Evolutionary conservation across 2,797 vertebrate genomes (phyloP).

Genomic region (Chloroceryle inda): DNA sequence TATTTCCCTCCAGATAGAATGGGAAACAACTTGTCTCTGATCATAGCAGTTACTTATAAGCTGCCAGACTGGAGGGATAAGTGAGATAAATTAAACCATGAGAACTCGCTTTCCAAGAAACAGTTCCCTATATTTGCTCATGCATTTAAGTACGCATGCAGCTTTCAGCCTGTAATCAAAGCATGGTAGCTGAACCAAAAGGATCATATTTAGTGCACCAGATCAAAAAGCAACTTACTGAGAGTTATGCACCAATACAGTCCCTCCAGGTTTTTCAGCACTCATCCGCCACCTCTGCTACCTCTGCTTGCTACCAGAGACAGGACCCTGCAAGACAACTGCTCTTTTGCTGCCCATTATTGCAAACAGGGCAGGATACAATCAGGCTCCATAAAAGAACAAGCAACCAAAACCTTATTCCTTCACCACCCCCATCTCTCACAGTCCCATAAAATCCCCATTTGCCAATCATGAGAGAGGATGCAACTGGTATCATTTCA

Average conservation of each 20-base stretch:
- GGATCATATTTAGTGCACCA: constrained; percentile 30
- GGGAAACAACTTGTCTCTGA: constrained; percentile 74
- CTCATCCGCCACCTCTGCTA: not conserved
- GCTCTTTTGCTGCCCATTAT: not conserved
- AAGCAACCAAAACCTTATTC: not conserved
- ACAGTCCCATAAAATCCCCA: not conserved
- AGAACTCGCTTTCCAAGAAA: constrained; percentile 65
- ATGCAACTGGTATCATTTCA: not conserved
- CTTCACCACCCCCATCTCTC: not conserved
- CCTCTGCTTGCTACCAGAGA: not conserved
- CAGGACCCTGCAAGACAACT: not conserved
- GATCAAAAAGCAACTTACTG: constrained; percentile 25
- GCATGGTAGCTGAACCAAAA: constrained; percentile 1
- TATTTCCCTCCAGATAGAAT: constrained; percentile 76
- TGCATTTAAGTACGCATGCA: constrained; percentile 11
- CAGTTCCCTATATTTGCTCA: constrained; percentile 67
- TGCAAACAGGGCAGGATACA: not conserved
- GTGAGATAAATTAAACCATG: constrained; percentile 75
- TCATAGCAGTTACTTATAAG: constrained; percentile 75
- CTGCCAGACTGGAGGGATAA: constrained; percentile 74
- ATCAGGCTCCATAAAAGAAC: not conserved
- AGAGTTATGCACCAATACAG: not conserved
- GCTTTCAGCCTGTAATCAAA: constrained; percentile 65
- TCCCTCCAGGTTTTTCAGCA: not conserved
- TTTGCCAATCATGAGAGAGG: not conserved